Base-by-base conservation (phyloP, 2,888 invertebrate species). In the Hyposoter didymator region DNA sequence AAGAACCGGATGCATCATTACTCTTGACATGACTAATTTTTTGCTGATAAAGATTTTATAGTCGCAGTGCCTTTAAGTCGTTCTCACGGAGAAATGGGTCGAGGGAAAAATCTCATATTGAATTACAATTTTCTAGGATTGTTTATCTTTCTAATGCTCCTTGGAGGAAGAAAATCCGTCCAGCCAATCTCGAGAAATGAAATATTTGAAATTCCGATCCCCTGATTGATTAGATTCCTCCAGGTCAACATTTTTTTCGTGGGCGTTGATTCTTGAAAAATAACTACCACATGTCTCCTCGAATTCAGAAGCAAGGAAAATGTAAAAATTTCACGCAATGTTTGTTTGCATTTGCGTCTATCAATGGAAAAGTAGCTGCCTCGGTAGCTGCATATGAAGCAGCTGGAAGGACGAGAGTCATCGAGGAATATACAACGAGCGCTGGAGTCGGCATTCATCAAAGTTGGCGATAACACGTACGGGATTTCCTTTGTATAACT, bases 381-480 rank as follows among this genome's bases (percentile, higher is more conserved):
- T 28, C 28, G 28, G 55, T 55, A 55, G 55, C 0, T 55, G 22
- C 22, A 1, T 28, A 55, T 14, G 12, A 22, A 55, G 14, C 22
- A 55, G 28, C 28, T 28, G 59, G 22, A 59, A 28, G 59, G 28
- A 59, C 28, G 59, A 22, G 59, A 59, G 28, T 14, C 3, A 55
- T 52, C 8, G 52, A 19, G 52, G 8, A 52, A 52, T 52, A 8
- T 10, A 19, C 8, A 8, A 19, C 22, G 55, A 55, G 12, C 12
- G 59, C 14, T 14, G 14, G 59, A 5, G 59, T 59, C 59, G 59
- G 59, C 28, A 59, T 1, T 28, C 28, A 59, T 59, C 28, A 59
- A 59, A 59, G 59, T 14, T 28, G 22, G 59, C 81, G 85, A 85
- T 82, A 74, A 67, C 49, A 66, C 62, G 62, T 17, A 64, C 12